phyloP scores from a whole-genome alignment of 2,888 invertebrate genomes.

The Xestia ashworthii region DNA sequence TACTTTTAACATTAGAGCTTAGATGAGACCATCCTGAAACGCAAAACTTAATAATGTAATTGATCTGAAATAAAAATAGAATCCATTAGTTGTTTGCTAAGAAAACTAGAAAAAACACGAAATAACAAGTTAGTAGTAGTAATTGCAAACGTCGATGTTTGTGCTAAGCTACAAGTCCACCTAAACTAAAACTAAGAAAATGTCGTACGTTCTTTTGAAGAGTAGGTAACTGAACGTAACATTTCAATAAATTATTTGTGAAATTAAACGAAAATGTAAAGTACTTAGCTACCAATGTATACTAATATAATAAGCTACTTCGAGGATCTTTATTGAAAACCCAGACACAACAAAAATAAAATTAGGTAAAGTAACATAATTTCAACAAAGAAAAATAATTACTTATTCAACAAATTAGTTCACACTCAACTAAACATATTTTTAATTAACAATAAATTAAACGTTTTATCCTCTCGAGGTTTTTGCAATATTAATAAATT shows the following conservation, averaged over 20 bases:
- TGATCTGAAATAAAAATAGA: neutral
- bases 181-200: neutral
- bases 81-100: slow-evolving; percentile 5
- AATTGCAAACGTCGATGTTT: neutral
- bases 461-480: slow-evolving; percentile 42
- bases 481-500: slow-evolving; percentile 52
- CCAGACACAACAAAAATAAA: slow-evolving; percentile 26
- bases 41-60: neutral
- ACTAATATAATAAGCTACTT: neutral
- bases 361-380: slow-evolving; percentile 10
- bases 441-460: slow-evolving; percentile 59
- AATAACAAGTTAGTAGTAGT: neutral
- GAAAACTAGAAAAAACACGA: neutral
- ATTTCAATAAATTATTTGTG: neutral
- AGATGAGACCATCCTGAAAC: neutral
- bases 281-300: neutral
- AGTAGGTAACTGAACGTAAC: neutral
- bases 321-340: neutral
- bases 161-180: neutral
- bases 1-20: neutral
- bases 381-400: slow-evolving; percentile 33
- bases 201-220: neutral
- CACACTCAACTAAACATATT: slow-evolving; percentile 47
- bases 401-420: slow-evolving; percentile 36
- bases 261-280: neutral